phyloP scores from a whole-genome alignment of 2,888 invertebrate species.

The Platypus cylindrus region DNA sequence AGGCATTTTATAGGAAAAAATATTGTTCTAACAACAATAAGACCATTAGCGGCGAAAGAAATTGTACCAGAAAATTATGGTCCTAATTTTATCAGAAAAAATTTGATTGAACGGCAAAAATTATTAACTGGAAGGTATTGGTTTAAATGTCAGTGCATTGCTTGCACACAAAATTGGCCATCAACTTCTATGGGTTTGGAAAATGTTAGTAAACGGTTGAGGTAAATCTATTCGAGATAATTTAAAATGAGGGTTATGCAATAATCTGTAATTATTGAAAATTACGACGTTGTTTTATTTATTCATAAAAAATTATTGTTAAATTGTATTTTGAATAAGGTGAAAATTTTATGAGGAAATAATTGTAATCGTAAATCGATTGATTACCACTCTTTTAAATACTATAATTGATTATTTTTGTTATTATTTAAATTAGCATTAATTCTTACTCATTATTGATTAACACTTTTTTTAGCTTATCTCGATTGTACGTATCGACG shows the following conservation, averaged over 20 bases:
- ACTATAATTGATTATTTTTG: too few relatives aligned
- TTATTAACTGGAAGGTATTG: slow-evolving; percentile 60
- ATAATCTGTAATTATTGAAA: too few relatives aligned
- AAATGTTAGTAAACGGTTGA: slow-evolving; percentile 33
- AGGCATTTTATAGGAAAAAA: slow-evolving; percentile 65
- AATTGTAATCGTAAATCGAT: too few relatives aligned
- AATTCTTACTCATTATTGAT: too few relatives aligned
- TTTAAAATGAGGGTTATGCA: too few relatives aligned
- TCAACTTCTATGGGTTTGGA: slow-evolving; percentile 44
- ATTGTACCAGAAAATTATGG: slow-evolving; percentile 76
- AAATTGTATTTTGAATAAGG: not conserved
- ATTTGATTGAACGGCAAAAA: slow-evolving; percentile 45
- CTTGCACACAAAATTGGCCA: slow-evolving; percentile 69
- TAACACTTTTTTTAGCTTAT: too few relatives aligned
- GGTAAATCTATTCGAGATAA: slow-evolving; percentile 29
- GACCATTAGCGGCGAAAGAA: slow-evolving; percentile 52
- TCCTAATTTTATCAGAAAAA: slow-evolving; percentile 54
- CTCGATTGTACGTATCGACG: too few relatives aligned
- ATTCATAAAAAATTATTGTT: too few relatives aligned
- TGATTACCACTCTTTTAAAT: too few relatives aligned
- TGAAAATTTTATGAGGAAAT: too few relatives aligned
- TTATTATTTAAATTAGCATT: too few relatives aligned
- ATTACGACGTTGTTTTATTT: too few relatives aligned
- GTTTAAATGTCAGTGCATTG: slow-evolving; percentile 61
- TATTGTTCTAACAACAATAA: slow-evolving; percentile 54